phyloP scores from a whole-genome alignment of 2,113 vertebrate species.

The Fregetta grallaria region DNA sequence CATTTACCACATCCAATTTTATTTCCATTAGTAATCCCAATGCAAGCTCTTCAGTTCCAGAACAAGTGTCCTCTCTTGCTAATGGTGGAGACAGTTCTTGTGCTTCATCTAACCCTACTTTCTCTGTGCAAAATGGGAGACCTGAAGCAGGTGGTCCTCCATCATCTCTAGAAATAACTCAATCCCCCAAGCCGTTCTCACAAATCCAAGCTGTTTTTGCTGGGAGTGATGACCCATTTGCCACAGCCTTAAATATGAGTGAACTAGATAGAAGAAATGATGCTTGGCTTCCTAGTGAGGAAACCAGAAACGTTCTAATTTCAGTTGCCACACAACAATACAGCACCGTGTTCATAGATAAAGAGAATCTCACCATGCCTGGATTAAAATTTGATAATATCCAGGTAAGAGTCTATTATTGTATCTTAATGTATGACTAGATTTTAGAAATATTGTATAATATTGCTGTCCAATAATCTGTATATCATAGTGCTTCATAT shows the following conservation, averaged over 20 bases:
- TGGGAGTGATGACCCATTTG: constrained; percentile 90
- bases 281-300: constrained; percentile 92
- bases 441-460: not conserved
- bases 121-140: constrained; percentile 49
- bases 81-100: constrained; percentile 43
- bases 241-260: constrained; percentile 91
- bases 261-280: constrained; percentile 93
- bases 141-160: constrained; percentile 25
- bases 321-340: constrained; percentile 88
- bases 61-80: constrained; percentile 73
- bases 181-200: constrained; percentile 78
- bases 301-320: constrained; percentile 82
- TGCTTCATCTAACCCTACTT: constrained; percentile 56
- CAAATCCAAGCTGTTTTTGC: constrained; percentile 92
- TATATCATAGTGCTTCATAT: not conserved
- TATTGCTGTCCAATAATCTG: not conserved
- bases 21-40: constrained; percentile 96
- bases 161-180: constrained; percentile 43
- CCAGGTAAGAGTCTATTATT: constrained; percentile 79
- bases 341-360: constrained; percentile 81
- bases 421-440: not conserved
- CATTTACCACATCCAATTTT: constrained; percentile 91
- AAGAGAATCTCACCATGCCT: constrained; percentile 91
- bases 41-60: constrained; percentile 72
- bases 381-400: constrained; percentile 97